Base-by-base conservation (phyloP, 2,888 invertebrate genomes). In the Trachelus stipa region DNA sequence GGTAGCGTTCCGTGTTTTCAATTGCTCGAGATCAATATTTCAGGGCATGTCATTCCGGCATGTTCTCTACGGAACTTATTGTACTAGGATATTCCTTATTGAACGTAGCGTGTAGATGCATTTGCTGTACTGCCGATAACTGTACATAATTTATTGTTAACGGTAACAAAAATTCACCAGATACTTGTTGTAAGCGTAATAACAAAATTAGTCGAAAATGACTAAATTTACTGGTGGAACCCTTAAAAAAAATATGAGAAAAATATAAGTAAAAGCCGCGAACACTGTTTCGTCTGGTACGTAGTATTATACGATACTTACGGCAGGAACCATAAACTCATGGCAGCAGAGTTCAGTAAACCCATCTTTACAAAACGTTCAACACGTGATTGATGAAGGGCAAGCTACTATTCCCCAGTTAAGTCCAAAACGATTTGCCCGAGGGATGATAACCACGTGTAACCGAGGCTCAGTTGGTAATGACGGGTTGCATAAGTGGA, bases 351-450 rank as follows among this genome's bases (percentile, higher is more conserved):
- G 77, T 77, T 74, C 77, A 75, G 77, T 77, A 77, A 77, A 77
- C 77, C 77, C 30, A 34, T 74, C 74, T 68, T 77, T 69, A 73
- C 77, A 77, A 74, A 77, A 73, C 74, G 73, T 68, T 74, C 73
- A 74, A 68, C 74, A 34, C 56, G 34, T 77, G 77, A 77, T 77
- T 77, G 74, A 77, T 77, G 77, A 77, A 73, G 68, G 31, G 74
- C n/a, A 12, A 69, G 77, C 77, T 69, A 69, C 75, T 74, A 74
- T 77, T 74, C 77, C n/a, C 74, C n/a, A 33, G 31, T 73, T 73
- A 34, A 71, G 71, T 34, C 71, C 71, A 71, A 77, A 77, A 77
- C 74, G 34, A 34, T 35, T 68, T 31, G 77, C 74, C 77, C 34
- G 35, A 74, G 77, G 68, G 77, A 73, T 77, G 77, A 71, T 71